These are phyloP conservation scores for Clarias macrocephalus DNA, from an alignment of 2,113 vertebrate species.

Conservation along the genomic window DNA sequence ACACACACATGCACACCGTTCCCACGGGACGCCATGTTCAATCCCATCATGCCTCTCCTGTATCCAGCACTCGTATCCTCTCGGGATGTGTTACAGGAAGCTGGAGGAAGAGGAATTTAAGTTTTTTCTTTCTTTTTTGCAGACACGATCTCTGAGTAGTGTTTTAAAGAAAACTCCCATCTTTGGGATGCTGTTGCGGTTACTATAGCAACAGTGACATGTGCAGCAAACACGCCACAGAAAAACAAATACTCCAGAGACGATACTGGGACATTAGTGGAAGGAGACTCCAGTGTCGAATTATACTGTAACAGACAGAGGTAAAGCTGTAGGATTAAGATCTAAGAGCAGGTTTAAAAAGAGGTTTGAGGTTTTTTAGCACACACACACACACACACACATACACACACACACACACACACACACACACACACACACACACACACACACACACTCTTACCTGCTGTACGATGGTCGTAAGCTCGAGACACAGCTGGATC, in stretches of 20 bases:
- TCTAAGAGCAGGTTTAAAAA: background rate
- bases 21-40: constrained; percentile 20
- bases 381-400: constrained; percentile 5
- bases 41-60: constrained; percentile 35
- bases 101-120: background rate
- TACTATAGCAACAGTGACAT: background rate
- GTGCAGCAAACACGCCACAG: background rate
- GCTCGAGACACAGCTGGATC: constrained; percentile 97
- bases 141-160: background rate
- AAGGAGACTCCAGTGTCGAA: background rate
- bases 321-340: background rate
- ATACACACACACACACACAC: constrained; percentile 24
- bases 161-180: background rate
- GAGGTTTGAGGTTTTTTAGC: background rate
- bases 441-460: constrained; percentile 22
- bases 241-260: background rate
- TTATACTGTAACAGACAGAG: background rate
- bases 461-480: constrained; percentile 80
- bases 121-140: background rate
- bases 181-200: background rate
- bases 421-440: constrained; percentile 30
- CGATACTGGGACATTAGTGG: background rate
- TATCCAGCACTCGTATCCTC: constrained; percentile 3
- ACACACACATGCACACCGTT: background rate
- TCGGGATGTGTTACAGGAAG: background rate